phyloP scores from a whole-genome alignment of 1,140 invertebrate genomes.

The Magallana gigas region DNA sequence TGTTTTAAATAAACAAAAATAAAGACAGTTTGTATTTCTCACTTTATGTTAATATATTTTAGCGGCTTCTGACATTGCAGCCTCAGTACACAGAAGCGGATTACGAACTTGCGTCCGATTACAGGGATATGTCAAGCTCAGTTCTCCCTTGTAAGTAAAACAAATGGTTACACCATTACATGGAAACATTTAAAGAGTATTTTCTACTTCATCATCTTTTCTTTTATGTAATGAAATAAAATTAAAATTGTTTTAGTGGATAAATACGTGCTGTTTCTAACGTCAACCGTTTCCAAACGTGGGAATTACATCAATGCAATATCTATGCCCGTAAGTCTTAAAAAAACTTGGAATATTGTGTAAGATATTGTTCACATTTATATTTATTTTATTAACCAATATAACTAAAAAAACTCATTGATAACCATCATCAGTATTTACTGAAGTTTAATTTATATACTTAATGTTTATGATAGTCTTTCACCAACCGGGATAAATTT shows the following conservation, averaged over 20 bases:
- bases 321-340: not conserved
- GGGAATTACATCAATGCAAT: not conserved
- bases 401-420: not conserved
- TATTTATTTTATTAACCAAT: not conserved
- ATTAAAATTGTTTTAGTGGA: not conserved
- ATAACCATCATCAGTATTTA: not conserved
- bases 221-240: not conserved
- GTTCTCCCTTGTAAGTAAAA: not conserved
- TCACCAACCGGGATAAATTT: not conserved
- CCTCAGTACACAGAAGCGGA: not conserved
- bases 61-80: not conserved
- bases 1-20: no score
- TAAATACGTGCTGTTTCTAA: not conserved
- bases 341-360: not conserved
- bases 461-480: not conserved
- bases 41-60: no score
- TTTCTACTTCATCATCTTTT: not conserved
- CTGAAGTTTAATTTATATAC: not conserved
- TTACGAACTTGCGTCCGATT: not conserved
- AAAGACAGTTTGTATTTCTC: no score
- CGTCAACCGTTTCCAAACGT: not conserved
- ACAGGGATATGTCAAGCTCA: not conserved
- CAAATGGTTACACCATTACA: not conserved
- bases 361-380: not conserved
- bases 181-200: not conserved